Evolutionary conservation across 2,888 invertebrate genomes (phyloP).

Genomic region (Standfussiana lucernea): DNA sequence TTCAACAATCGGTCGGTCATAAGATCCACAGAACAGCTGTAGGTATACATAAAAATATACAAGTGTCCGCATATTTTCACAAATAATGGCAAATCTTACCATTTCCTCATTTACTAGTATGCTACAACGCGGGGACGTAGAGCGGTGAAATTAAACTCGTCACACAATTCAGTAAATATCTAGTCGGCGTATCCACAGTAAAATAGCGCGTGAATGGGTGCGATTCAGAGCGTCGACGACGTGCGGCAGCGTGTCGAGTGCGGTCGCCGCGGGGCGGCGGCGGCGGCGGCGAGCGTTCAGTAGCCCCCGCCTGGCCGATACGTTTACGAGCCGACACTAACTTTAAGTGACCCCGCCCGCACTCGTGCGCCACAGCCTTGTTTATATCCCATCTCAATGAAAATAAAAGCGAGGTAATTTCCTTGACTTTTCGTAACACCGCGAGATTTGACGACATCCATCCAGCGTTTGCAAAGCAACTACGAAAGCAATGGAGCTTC

Average conservation of each 20-base stretch:
- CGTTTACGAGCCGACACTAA: constrained; percentile 90
- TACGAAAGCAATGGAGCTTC: constrained; percentile 15
- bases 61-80: neutral
- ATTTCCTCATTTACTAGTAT: neutral
- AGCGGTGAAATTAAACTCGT: neutral
- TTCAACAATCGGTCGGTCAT: neutral
- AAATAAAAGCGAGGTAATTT: constrained; percentile 82
- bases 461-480: constrained; percentile 38
- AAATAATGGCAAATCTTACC: neutral
- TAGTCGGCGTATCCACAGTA: constrained; percentile 74
- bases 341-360: constrained; percentile 87
- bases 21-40: neutral
- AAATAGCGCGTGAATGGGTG: constrained; percentile 86
- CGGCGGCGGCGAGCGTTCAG: constrained; percentile 74
- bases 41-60: neutral
- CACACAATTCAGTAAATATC: constrained; percentile 19
- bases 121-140: neutral
- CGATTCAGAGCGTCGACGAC: constrained; percentile 89
- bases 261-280: constrained; percentile 89
- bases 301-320: constrained; percentile 84
- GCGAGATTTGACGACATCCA: constrained; percentile 54
- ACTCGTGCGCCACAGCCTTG: constrained; percentile 84
- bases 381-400: constrained; percentile 87
- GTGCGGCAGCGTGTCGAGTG: constrained; percentile 89
- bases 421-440: constrained; percentile 71